Conservation (phyloP, 2,113 vertebrate species). For the Myotis lucifugus region DNA sequence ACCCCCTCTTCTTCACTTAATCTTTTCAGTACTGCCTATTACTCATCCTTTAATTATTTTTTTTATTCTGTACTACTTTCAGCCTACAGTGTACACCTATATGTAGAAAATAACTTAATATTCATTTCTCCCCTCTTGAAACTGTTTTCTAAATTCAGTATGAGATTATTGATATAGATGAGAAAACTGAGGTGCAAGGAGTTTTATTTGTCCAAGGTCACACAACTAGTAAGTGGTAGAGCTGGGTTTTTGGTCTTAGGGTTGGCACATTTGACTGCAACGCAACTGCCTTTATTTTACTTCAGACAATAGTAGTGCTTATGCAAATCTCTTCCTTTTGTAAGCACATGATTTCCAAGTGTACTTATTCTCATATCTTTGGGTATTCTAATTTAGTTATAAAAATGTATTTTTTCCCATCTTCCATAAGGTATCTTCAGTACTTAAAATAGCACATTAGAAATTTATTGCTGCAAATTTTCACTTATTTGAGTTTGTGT, state of each 20-base stretch:
- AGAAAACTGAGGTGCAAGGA: not conserved
- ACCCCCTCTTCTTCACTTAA: not conserved
- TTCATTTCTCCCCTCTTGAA: not conserved
- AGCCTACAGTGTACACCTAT: not conserved
- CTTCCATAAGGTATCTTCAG: not conserved
- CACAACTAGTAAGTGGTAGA: not conserved
- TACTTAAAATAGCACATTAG: slow-evolving; percentile 7
- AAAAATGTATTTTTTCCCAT: not conserved
- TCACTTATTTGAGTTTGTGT: not conserved
- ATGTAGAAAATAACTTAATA: not conserved
- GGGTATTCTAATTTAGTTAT: not conserved
- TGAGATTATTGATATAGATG: not conserved
- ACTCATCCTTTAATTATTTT: not conserved
- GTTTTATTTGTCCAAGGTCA: not conserved
- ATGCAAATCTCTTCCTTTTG: not conserved
- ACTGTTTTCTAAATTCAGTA: not conserved
- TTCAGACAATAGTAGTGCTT: not conserved
- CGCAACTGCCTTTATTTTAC: not conserved
- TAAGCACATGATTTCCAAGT: not conserved
- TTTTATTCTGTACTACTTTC: not conserved
- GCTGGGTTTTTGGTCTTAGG: not conserved
- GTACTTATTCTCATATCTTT: not conserved
- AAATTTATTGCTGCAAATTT: not conserved
- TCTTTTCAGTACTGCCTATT: not conserved
- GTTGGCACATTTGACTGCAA: not conserved